A percentile compares a stretch with the other conserved stretches of the same genome.
Conservation (phyloP, 2,113 vertebrate species). For the Limnothrissa miodon region DNA sequence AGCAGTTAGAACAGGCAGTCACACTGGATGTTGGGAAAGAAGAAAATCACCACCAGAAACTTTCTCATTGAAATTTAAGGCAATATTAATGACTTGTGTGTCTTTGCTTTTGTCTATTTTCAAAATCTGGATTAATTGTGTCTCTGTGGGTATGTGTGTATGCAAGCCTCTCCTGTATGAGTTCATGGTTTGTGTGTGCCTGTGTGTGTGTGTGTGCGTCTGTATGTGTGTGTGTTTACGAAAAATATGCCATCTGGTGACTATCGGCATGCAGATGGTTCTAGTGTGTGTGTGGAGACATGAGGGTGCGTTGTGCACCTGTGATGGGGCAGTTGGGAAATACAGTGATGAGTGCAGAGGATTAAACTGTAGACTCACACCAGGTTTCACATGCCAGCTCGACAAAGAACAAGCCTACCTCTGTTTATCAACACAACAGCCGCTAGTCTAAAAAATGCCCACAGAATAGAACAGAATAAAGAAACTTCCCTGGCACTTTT, state of each 20-base stretch:
- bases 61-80: background rate
- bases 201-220: background rate
- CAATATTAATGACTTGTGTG: background rate
- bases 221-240: background rate
- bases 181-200: constrained; percentile 14
- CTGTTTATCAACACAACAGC: background rate
- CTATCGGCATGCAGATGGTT: background rate
- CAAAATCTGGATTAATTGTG: background rate
- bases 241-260: constrained; percentile 23
- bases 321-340: background rate
- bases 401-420: no score
- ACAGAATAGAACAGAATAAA: background rate
- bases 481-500: background rate
- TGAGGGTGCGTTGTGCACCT: background rate
- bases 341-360: background rate
- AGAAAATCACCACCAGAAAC: no score
- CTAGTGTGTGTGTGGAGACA: background rate
- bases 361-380: background rate
- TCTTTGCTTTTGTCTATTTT: background rate
- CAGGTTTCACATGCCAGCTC: background rate
- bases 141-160: background rate
- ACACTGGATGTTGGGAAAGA: background rate
- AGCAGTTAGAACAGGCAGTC: background rate
- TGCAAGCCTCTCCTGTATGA: background rate
- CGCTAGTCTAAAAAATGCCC: background rate